Evolutionary conservation across 2,797 vertebrate genomes (phyloP), one percentile per base, ranked within the genome.

Genomic region (Phataginus tetradactyla): DNA sequence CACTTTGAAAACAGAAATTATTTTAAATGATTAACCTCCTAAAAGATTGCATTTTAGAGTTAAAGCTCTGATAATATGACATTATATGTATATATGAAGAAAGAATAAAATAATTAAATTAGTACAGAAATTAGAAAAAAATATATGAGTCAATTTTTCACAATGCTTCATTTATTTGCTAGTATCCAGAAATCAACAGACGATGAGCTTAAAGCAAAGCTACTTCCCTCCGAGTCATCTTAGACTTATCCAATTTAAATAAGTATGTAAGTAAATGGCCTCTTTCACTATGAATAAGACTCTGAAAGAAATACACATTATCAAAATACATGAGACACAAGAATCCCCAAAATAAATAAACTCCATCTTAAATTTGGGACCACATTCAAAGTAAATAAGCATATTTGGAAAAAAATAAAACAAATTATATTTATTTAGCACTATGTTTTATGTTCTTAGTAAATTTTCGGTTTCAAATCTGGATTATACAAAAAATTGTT

Each of bases 1-100:
- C 1, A 79, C 10, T 92, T 94, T 86, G 57, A 90, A 92, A 90
- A 86, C 18, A 93, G 53, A 83, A 92, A 83, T 86, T 83, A 96
- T 86, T 83, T 78, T 63, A 72, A 90, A 83, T 90, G 8, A 74
- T 81, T 90, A 42, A 79, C 75, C 3, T 83, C 21, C 18, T 55
- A 83, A 89, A 78, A 59, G 6, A 61, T 55, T n/a, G 0, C 5
- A 64, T 83, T 86, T 94, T 79, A 68, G 42, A 81, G 11, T 57
- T 93, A 83, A 86, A n/a, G 2, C 3, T 39, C 49, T 80, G 37
- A 66, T 84, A 75, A 61, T 57, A 57, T 74, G 32, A 23, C 20
- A 90, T 45, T 27, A 34, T 37, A 78, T 29, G 64, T 66, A 59
- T 63, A 90, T 39, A 55, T 79, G 5, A 63, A 4, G 18, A 81